Conservation (phyloP, 2,113 vertebrate genomes). For the Fulica atra region DNA sequence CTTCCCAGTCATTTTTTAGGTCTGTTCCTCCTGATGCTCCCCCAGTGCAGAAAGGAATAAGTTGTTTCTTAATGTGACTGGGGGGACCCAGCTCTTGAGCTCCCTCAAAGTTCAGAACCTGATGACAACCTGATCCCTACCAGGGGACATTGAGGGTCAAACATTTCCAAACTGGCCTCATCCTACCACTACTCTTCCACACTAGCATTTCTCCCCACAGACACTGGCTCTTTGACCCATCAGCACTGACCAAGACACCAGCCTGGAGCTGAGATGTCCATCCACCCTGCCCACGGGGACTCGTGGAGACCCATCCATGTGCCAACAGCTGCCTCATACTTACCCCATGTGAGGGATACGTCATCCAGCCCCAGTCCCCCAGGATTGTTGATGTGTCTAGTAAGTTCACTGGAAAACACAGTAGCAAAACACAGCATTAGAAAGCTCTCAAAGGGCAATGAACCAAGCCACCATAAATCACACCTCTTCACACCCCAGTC, state of each 20-base stretch:
- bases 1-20: neutral
- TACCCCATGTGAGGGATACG: conserved; percentile 92
- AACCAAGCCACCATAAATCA: neutral
- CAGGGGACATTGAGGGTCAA: neutral
- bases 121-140: neutral
- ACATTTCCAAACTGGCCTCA: neutral
- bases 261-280: neutral
- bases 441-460: neutral
- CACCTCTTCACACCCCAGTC: neutral
- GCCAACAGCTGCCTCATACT: conserved; percentile 54
- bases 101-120: neutral
- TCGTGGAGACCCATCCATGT: accelerated
- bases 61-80: accelerated
- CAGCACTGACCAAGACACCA: neutral
- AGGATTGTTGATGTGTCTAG: conserved; percentile 89
- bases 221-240: neutral
- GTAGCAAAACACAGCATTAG: neutral
- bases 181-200: neutral
- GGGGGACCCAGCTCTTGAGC: neutral
- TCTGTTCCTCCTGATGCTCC: neutral
- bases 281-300: neutral
- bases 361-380: conserved; percentile 97
- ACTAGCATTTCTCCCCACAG: neutral
- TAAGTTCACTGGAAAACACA: conserved; percentile 88
- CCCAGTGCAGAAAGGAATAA: accelerated